Base-by-base conservation (phyloP, 92 coral and sea anemone species). In the Ricordea florida region DNA sequence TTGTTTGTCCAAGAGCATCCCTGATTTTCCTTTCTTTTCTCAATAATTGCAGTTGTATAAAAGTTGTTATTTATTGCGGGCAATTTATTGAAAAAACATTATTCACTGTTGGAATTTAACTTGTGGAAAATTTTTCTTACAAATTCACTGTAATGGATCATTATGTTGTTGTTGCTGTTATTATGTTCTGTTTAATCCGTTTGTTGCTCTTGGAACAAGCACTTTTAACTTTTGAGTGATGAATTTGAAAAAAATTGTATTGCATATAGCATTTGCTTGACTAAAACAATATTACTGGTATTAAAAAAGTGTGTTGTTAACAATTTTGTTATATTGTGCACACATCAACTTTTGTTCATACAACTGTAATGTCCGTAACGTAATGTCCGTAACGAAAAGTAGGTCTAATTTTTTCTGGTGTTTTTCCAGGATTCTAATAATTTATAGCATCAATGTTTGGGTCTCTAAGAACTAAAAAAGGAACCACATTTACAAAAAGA, bases 11-110 rank as follows among this genome's bases (percentile, higher is more conserved):
- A 78, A 85, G 58, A 79, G 66, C 55, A 53, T 66, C 24, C 21
- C 71, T 33, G 60, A 60, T 40, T 78, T 85, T 18, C 85, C 80
- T 30, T 10, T 13, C 15, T 77, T 62, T 57, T 75, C 70, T n/a
- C n/a, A n/a, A n/a, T n/a, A n/a, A n/a, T n/a, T n/a, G n/a, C n/a
- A n/a, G n/a, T n/a, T n/a, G n/a, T n/a, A n/a, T n/a, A n/a, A n/a
- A n/a, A n/a, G n/a, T n/a, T n/a, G n/a, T n/a, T n/a, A n/a, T n/a
- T n/a, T n/a, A n/a, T n/a, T n/a, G n/a, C n/a, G n/a, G n/a, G n/a
- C n/a, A n/a, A n/a, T n/a, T n/a, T n/a, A n/a, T n/a, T n/a, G n/a
- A n/a, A n/a, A n/a, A n/a, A n/a, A n/a, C n/a, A n/a, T n/a, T n/a
- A n/a, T n/a, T n/a, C n/a, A n/a, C n/a, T n/a, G n/a, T n/a, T n/a